phyloP scores from a whole-genome alignment of 2,113 vertebrate species.

The Trogon melanurus region DNA sequence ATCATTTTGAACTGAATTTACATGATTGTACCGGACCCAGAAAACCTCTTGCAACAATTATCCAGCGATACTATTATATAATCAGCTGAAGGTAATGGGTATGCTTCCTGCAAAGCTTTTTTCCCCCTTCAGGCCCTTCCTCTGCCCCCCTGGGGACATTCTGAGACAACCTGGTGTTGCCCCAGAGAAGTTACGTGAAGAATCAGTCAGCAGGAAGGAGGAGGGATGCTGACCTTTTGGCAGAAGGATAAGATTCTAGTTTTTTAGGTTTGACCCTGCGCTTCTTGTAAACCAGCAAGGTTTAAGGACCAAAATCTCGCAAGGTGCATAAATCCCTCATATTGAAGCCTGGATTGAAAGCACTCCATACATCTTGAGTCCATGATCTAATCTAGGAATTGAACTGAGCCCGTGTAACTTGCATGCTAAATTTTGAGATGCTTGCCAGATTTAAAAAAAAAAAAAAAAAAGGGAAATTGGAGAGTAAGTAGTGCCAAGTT shows the following conservation, averaged over 20 bases:
- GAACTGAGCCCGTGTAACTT: background rate
- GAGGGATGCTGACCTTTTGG: background rate
- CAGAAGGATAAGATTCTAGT: background rate
- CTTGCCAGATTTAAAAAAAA: background rate
- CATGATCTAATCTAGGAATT: background rate
- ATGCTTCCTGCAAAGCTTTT: background rate
- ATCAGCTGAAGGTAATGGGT: background rate
- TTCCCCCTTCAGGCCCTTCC: background rate
- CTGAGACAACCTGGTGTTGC: background rate
- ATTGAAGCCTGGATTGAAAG: background rate
- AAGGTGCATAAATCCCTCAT: background rate
- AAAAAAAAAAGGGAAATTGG: background rate
- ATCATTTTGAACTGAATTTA: constrained; percentile 3
- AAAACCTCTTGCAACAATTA: constrained; percentile 18
- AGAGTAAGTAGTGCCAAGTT: background rate
- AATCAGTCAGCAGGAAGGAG: background rate
- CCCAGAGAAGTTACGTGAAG: background rate
- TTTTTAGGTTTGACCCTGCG: background rate
- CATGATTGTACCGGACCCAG: background rate
- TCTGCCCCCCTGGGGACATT: background rate
- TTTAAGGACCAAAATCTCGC: background rate
- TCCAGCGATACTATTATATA: background rate
- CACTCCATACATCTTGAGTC: background rate
- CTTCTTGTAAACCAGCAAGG: background rate
- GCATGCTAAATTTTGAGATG: background rate